Conservation (phyloP, 2,888 invertebrate species). For the Leuctra nigra region DNA sequence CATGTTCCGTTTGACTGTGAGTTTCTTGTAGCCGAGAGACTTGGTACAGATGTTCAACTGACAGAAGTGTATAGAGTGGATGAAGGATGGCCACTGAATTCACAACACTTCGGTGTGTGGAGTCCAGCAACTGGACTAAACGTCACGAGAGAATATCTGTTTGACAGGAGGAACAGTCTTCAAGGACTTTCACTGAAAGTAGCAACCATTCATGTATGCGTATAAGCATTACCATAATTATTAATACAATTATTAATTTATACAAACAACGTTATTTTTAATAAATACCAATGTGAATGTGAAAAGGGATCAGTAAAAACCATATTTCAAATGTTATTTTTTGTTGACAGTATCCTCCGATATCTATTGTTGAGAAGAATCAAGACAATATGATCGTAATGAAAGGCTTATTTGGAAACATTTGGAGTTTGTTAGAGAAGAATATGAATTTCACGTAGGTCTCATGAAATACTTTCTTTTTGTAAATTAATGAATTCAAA, state of each 20-base stretch:
- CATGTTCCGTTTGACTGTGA: conserved; percentile 22
- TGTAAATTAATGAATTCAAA: not conserved
- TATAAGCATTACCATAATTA: not conserved
- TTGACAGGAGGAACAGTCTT: not conserved
- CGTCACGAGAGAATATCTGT: conserved; percentile 3
- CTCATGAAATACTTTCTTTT: not conserved
- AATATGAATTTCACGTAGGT: conserved; percentile 8
- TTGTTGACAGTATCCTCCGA: no score
- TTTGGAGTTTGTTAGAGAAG: not conserved
- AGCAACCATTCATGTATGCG: no score
- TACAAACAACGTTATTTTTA: no score
- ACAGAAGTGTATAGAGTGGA: conserved; percentile 17
- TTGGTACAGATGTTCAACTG: not conserved
- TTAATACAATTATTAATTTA: not conserved
- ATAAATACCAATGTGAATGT: no score
- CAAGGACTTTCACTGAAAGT: not conserved
- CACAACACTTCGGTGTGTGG: conserved; percentile 16
- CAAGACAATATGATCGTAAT: no score
- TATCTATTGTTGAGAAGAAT: no score
- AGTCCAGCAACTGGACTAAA: not conserved
- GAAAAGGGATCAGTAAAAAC: no score
- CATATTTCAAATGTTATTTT: no score
- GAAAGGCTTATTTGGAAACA: not conserved
- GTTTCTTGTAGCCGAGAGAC: conserved; percentile 14
- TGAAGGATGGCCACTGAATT: not conserved